Base-by-base conservation (phyloP, 2,888 invertebrate species). In the Ectemnius continuus region DNA sequence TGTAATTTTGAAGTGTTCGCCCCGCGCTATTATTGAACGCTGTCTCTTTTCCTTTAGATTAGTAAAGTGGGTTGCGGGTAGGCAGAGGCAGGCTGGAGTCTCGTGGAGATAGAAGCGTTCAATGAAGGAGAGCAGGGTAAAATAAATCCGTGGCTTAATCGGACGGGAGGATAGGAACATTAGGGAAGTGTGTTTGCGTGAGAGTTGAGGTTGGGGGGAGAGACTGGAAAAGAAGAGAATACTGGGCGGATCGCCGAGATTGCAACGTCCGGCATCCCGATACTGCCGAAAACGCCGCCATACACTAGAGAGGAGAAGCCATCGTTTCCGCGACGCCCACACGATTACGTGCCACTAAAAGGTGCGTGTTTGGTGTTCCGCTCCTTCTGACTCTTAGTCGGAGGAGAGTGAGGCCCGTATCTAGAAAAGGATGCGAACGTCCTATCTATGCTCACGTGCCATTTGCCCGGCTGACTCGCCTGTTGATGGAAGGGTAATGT, bases 261-360 rank as follows among this genome's bases (percentile, higher is more conserved):
- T 87, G 84, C 86, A 84, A 87, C 85, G 87, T 87, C 87, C 87
- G 87, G 87, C 86, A 84, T 87, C 85, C 81, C 87, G 82, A 86
- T 86, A 85, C 86, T 73, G 71, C 69, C 62, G 4, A 36, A 72
- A 80, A 82, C 79, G 75, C 82, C 73, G 76, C 75, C 76, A 69
- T 80, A 78, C 75, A 76, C 73, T 77, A 76, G 52, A 36, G 52
- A 14, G 75, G 52, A 36, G 52, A 14, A 74, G 75, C 73, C 77
- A 59, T 73, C 52, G 56, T 47, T 60, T 70, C 60, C 67, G 78
- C 78, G 85, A 87, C 87, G 87, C 87, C 87, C 86, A 84, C 79
- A 69, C 84, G 87, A 87, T 87, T 87, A 84, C 84, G 79, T 77
- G 81, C 82, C 79, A 73, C 81, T 76, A 1, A 71, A 76, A 74